Conservation (phyloP, 2,797 vertebrate genomes). For the Diglossa cyanea region DNA sequence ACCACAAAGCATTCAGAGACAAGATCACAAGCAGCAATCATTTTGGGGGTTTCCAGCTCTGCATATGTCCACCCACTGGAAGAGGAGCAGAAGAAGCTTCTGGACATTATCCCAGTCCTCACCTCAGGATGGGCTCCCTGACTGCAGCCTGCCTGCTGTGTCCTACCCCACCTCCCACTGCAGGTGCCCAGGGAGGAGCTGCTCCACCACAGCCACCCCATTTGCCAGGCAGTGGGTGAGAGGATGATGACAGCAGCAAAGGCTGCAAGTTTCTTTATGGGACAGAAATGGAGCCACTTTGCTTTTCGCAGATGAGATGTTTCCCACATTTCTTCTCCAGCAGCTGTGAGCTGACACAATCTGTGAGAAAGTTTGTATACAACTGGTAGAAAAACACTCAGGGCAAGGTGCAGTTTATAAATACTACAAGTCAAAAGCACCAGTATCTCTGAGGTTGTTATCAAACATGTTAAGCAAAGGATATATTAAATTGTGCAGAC, state of each 20-base stretch:
- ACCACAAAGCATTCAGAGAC: background rate
- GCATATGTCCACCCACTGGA: background rate
- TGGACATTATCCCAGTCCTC: rapidly evolving
- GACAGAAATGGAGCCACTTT: background rate
- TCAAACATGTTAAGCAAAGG: constrained; percentile 43
- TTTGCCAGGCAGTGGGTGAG: rapidly evolving
- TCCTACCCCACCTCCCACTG: rapidly evolving
- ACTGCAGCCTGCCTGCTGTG: no score
- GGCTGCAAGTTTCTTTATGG: rapidly evolving
- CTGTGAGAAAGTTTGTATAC: background rate
- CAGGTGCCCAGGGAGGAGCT: background rate
- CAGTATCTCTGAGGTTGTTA: constrained; percentile 18
- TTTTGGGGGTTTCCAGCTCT: background rate
- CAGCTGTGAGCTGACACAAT: background rate
- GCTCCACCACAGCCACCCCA: rapidly evolving
- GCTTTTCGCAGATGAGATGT: background rate
- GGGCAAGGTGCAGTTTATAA: background rate
- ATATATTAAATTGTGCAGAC: constrained; percentile 41
- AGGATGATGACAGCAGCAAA: background rate
- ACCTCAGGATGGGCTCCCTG: background rate
- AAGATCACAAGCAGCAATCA: background rate
- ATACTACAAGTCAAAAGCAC: constrained; percentile 3
- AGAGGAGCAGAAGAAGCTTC: background rate
- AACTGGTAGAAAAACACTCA: background rate
- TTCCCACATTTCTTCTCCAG: background rate